A percentile compares a stretch with the other conserved stretches of the same genome.
These are phyloP conservation scores for Ennomos erosarius DNA, from an alignment of 2,888 invertebrate species.

Conservation along the genomic window DNA sequence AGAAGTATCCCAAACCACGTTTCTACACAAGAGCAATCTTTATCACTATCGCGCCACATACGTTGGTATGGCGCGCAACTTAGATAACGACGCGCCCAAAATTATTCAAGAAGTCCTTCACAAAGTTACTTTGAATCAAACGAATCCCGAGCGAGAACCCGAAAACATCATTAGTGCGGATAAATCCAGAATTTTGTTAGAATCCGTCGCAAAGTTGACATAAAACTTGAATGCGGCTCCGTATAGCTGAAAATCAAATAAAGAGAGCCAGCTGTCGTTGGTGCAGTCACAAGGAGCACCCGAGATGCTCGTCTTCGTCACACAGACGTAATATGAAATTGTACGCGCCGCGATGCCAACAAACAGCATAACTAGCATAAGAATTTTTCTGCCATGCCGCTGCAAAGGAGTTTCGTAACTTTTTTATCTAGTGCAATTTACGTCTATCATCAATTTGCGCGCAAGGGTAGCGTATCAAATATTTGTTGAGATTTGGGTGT, in stretches of 20 bases:
- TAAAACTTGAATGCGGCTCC: conserved; percentile 64
- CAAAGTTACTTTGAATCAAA: conserved; percentile 36
- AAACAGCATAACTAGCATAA: conserved; percentile 50
- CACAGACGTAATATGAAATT: conserved; percentile 61
- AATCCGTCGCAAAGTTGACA: conserved; percentile 54
- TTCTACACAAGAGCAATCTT: conserved; percentile 21
- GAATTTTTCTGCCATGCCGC: conserved; percentile 45
- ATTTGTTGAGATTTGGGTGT: conserved; percentile 56
- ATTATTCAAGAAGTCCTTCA: conserved; percentile 25
- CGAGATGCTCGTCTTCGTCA: conserved; percentile 68
- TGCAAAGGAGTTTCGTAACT: conserved; percentile 31
- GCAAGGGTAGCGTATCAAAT: conserved; percentile 43
- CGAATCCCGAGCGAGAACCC: conserved; percentile 47
- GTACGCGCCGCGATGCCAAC: conserved; percentile 52
- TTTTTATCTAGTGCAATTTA: conserved; percentile 41
- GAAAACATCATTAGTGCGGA: conserved; percentile 55
- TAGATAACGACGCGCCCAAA: conserved; percentile 17
- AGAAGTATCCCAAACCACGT: conserved; percentile 13
- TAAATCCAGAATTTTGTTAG: conserved; percentile 47
- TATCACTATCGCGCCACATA: conserved; percentile 7
- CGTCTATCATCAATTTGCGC: conserved; percentile 40
- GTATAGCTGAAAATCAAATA: conserved; percentile 76
- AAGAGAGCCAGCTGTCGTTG: conserved; percentile 71
- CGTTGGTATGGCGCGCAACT: conserved; percentile 11
- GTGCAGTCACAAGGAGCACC: conserved; percentile 66